These are phyloP conservation scores for Lumbricus terrestris DNA, from an alignment of 2,888 invertebrate genomes.

Conservation along the genomic window DNA sequence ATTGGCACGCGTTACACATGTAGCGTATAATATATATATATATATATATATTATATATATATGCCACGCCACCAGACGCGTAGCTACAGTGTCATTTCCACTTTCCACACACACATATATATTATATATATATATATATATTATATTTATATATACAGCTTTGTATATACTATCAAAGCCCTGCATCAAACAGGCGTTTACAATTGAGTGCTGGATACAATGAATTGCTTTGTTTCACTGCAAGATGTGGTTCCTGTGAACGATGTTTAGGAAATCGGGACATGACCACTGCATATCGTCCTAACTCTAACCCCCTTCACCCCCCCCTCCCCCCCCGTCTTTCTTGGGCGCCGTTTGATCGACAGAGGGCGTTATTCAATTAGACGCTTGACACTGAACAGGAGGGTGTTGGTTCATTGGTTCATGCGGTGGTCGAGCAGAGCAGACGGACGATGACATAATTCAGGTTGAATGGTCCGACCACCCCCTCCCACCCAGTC, in stretches of 20 bases:
- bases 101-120: no score
- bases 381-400: neutral
- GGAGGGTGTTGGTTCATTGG: neutral
- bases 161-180: neutral
- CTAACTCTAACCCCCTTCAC: no score
- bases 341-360: neutral
- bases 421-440: no score
- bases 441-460: neutral
- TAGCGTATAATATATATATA: no score
- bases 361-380: neutral
- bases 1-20: neutral
- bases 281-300: neutral
- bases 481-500: no score
- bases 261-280: neutral
- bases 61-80: neutral
- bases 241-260: neutral
- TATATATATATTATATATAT: no score
- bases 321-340: no score
- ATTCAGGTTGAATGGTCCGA: neutral
- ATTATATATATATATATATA: neutral
- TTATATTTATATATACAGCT: neutral
- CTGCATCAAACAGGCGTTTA: neutral
- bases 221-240: neutral
- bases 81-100: neutral
- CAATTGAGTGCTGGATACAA: neutral